A percentile compares a stretch with the other conserved stretches of the same genome.
phyloP scores from a whole-genome alignment of 2,888 invertebrate species.

The Stenodema calcarata region DNA sequence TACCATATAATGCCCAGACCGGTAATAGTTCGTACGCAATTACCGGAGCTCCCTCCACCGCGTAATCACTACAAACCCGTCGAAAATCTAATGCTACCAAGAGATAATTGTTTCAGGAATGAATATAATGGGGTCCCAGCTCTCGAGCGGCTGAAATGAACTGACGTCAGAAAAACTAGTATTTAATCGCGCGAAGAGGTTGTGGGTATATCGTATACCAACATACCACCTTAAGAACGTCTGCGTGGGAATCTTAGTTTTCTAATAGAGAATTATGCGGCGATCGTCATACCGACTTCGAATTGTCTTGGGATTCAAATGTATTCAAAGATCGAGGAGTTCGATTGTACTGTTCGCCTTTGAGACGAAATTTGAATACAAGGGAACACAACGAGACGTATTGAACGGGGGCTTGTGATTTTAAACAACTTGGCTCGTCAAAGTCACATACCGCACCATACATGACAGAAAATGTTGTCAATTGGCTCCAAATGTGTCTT shows the following conservation, averaged over 20 bases:
- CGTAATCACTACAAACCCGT: slow-evolving; percentile 36
- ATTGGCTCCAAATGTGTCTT: too few species aligned
- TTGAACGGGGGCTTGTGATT: too few species aligned
- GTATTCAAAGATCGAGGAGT: background rate
- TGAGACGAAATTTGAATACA: background rate
- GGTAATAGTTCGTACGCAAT: slow-evolving; percentile 37
- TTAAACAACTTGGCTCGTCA: too few species aligned
- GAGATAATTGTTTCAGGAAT: slow-evolving; percentile 34
- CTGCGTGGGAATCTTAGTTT: background rate
- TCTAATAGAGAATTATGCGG: background rate
- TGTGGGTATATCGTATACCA: slow-evolving; percentile 34
- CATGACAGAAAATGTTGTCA: too few species aligned
- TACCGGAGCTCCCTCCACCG: background rate
- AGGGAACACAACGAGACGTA: background rate
- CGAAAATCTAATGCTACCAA: slow-evolving; percentile 37
- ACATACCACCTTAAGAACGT: background rate
- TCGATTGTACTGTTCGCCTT: background rate
- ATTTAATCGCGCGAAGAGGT: background rate
- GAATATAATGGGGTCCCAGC: slow-evolving; percentile 13
- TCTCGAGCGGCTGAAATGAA: background rate
- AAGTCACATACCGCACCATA: too few species aligned
- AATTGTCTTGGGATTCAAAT: background rate
- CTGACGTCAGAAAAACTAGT: slow-evolving; percentile 11
- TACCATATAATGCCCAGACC: slow-evolving; percentile 34
- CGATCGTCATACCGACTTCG: background rate